Base-by-base conservation (phyloP, 2,888 invertebrate genomes). In the Archaeoteleia sp. region DNA sequence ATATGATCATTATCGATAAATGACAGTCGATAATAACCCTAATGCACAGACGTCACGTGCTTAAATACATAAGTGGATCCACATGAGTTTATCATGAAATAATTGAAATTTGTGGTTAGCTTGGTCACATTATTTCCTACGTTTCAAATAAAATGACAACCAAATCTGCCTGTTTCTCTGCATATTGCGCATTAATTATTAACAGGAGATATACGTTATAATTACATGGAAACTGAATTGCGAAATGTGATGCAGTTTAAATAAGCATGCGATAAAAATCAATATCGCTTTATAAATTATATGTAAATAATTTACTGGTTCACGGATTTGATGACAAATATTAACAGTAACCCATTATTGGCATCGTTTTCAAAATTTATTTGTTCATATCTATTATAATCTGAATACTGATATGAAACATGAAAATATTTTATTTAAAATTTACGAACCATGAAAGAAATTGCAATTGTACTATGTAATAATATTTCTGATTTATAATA, bases 81-180 rank as follows among this genome's bases (percentile, higher is more conserved):
- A 51, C 35, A 58, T 39, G 27, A 75, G 77, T 78, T 79, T 79
- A 79, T 81, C 76, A 79, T 65, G 73, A 81, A 81, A 80, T 82
- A 81, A 82, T 82, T 79, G 79, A 79, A 82, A 81, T 82, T 80
- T 81, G 81, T 75, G 82, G 81, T 78, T 77, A 81, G 82, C 80
- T 82, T 78, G 77, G 74, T 74, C 73, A 77, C 75, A 77, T 79
- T 81, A 82, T 81, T 77, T 78, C 80, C 80, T 75, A 73, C 77
- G 75, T 78, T 79, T 78, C 77, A 77, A 82, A 81, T 81, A 81
- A 82, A 76, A 74, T 75, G 75, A 75, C 77, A 78, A 75, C 74
- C 76, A 70, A 78, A 72, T 74, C 74, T 71, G 73, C 70, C 70
- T 66, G 61, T 49, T 49, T 51, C 35, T 37, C 60, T 40, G 27